Conservation (phyloP, 1,140 invertebrate genomes). For the Popillia japonica region DNA sequence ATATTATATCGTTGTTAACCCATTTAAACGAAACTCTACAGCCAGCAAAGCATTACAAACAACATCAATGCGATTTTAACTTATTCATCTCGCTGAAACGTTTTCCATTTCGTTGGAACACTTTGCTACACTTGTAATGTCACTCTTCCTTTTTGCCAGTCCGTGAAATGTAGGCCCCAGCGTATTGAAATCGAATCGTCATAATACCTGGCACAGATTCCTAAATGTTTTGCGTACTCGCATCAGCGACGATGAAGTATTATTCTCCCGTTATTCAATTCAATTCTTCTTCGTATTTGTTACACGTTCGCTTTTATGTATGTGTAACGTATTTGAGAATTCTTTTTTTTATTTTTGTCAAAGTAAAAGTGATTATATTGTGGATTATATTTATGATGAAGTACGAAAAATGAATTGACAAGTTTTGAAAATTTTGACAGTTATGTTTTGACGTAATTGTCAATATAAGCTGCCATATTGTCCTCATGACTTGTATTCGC, state of each 20-base stretch:
- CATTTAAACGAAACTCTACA: not conserved
- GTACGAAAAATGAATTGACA: too few relatives aligned
- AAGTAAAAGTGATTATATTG: too few relatives aligned
- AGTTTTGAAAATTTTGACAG: too few relatives aligned
- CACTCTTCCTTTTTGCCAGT: not conserved
- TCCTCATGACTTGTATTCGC: too few relatives aligned
- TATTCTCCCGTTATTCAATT: not conserved
- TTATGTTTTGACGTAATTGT: too few relatives aligned
- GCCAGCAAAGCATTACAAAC: not conserved
- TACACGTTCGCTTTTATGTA: not conserved
- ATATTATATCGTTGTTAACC: not conserved
- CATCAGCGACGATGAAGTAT: not conserved
- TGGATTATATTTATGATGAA: too few relatives aligned
- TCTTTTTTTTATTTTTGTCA: too few relatives aligned
- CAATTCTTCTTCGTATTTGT: not conserved
- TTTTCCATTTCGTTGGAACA: not conserved
- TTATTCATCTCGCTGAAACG: not conserved
- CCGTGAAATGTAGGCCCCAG: not conserved
- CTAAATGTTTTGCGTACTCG: not conserved
- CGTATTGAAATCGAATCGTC: constrained; percentile 4
- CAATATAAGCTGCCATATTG: too few relatives aligned
- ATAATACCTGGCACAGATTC: not conserved
- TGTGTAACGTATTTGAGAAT: not conserved
- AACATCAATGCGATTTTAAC: too few relatives aligned
- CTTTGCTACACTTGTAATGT: not conserved